Base-by-base conservation (phyloP, 2,797 vertebrate genomes). In the Sebastes steindachneri region DNA sequence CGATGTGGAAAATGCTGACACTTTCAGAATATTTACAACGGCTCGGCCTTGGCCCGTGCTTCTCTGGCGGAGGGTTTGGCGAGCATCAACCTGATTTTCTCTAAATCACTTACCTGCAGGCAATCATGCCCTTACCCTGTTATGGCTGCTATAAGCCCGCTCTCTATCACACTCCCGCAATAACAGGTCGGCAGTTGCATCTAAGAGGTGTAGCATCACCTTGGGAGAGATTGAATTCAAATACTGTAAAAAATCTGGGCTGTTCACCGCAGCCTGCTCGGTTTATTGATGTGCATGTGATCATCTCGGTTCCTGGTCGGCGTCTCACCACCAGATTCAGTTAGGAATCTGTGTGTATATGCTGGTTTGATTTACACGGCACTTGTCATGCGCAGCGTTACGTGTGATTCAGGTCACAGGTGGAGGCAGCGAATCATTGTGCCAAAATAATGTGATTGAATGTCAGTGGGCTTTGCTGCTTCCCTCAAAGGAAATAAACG, bases 401-500 rank as follows among this genome's bases (percentile, higher is more conserved):
- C 88, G 79, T 85, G 85, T 79, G 86, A 85, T 89, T 89, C 88
- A 91, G 92, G 91, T 93, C 94, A 93, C 92, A 94, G 92, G 93
- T 93, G 93, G 90, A 93, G 66, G 83, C 86, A 77, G 85, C 15
- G 29, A 93, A 92, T 93, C 93, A 90, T 59, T 86, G 88, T 90
- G 90, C 84, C 90, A 94, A 93, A 94, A 94, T 94, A 93, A 95
- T 94, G 90, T 89, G 90, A 91, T 91, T 93, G 91, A 94, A 92
- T 93, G 93, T 93, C 93, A 93, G 90, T 84, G 89, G 78, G 85
- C 88, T 89, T 89, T 86, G 73, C 86, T 79, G 88, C 79, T 87
- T 86, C 77, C 79, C 86, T 89, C 82, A 82, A 86, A 92, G 88
- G 66, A 91, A 92, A 93, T 90, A 86, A 91, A 93, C 87, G 77